Conservation (phyloP, 2,797 vertebrate genomes). For the Lacerta agilis region DNA sequence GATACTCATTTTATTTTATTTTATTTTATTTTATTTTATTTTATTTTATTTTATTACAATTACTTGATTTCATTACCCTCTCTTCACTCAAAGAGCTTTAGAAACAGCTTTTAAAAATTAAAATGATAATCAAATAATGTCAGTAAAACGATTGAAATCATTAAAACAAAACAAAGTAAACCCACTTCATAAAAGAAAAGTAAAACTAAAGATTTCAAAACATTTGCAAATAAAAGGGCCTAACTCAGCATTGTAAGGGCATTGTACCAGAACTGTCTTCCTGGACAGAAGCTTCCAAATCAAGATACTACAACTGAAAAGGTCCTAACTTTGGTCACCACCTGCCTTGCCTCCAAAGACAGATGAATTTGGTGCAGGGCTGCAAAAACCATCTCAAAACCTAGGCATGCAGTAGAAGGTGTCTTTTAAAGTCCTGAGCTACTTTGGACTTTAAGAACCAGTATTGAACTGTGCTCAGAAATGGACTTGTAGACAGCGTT, state of each 20-base stretch:
- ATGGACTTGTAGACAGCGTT: no score
- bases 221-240: not conserved
- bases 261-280: not conserved
- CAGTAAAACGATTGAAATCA: not conserved
- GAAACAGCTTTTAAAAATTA: not conserved
- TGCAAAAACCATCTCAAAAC: not conserved
- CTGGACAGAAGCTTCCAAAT: not conserved
- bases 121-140: not conserved
- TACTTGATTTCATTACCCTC: not conserved
- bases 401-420: not conserved
- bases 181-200: not conserved
- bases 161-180: no score
- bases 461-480: no score
- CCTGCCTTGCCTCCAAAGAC: not conserved
- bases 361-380: not conserved
- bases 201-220: not conserved
- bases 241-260: not conserved
- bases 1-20: no score
- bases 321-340: not conserved
- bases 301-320: not conserved
- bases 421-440: no score
- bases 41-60: no score
- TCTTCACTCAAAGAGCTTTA: not conserved
- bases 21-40: no score
- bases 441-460: no score